Evolutionary conservation across 2,888 invertebrate genomes (phyloP).

Genomic region (Chesias legatella): DNA sequence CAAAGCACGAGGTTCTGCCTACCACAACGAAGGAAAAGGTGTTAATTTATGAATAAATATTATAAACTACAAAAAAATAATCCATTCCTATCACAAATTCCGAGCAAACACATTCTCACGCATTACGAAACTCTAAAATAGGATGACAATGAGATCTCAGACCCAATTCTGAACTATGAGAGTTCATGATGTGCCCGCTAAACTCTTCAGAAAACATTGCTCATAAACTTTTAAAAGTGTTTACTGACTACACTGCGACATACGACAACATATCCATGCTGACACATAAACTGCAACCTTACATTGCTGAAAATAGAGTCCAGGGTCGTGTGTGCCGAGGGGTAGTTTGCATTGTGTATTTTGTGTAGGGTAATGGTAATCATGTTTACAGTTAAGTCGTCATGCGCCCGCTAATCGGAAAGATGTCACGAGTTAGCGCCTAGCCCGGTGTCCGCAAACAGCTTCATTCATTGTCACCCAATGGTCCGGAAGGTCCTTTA

Average conservation of each 20-base stretch:
- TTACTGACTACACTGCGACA: constrained; percentile 66
- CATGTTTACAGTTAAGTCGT: constrained; percentile 77
- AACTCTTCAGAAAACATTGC: constrained; percentile 71
- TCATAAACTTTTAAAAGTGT: constrained; percentile 79
- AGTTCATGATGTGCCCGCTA: constrained; percentile 72
- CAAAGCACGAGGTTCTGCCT: no score
- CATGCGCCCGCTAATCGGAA: constrained; percentile 70
- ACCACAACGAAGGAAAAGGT: no score
- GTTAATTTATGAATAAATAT: no score
- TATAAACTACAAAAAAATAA: constrained; percentile 15
- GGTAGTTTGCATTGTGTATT: constrained; percentile 27
- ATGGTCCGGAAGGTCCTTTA: constrained; percentile 42
- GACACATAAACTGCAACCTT: constrained; percentile 19
- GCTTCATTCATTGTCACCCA: constrained; percentile 70
- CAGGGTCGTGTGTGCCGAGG: constrained; percentile 13
- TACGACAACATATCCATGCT: constrained; percentile 53
- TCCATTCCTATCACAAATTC: constrained; percentile 24
- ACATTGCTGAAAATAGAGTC: constrained; percentile 19
- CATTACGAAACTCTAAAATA: constrained; percentile 59
- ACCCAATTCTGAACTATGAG: constrained; percentile 66
- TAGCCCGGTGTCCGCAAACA: constrained; percentile 77
- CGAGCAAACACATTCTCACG: constrained; percentile 33
- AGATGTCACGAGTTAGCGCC: constrained; percentile 77
- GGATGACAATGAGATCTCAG: constrained; percentile 50
- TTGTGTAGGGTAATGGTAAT: constrained; percentile 58